Percentiles rank a stretch among this genome's conserved stretches.
Conservation (phyloP, 2,888 invertebrate species). For the Poecilobothrus nobilitatus region DNA sequence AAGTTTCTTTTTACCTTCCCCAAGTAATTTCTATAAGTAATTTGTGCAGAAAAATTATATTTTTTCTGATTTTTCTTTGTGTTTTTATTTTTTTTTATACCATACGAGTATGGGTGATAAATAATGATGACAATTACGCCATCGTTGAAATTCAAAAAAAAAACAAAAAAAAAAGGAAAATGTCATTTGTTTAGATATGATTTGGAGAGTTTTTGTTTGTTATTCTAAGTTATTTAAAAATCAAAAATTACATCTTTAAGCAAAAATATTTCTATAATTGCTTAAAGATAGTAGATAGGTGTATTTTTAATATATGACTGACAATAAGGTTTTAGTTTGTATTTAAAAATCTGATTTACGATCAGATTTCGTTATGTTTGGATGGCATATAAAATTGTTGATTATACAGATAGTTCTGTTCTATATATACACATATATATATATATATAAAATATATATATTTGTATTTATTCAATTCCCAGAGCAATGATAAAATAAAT, state of each 20-base stretch:
- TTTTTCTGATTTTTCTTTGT: background rate
- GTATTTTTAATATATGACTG: background rate
- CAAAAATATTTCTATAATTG: too few relatives aligned
- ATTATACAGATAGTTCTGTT: too few relatives aligned
- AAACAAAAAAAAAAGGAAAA: too few relatives aligned
- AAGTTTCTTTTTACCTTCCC: too few relatives aligned
- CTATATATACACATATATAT: too few relatives aligned
- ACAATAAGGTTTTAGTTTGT: background rate
- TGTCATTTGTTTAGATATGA: too few relatives aligned
- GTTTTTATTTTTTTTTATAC: background rate
- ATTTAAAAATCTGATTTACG: background rate
- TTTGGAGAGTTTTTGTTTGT: too few relatives aligned
- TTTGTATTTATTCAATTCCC: too few relatives aligned
- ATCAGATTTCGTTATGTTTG: background rate
- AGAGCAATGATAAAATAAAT: too few relatives aligned
- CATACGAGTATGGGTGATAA: background rate
- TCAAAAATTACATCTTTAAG: background rate
- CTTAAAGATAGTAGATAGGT: background rate
- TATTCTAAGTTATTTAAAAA: background rate
- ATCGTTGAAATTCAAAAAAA: background rate
- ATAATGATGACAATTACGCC: background rate
- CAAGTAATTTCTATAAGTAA: too few relatives aligned
- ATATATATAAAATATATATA: too few relatives aligned
- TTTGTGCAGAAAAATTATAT: background rate
- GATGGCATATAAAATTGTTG: background rate